phyloP scores from a whole-genome alignment of 1,140 invertebrate species.

The Megalonaias nervosa region DNA sequence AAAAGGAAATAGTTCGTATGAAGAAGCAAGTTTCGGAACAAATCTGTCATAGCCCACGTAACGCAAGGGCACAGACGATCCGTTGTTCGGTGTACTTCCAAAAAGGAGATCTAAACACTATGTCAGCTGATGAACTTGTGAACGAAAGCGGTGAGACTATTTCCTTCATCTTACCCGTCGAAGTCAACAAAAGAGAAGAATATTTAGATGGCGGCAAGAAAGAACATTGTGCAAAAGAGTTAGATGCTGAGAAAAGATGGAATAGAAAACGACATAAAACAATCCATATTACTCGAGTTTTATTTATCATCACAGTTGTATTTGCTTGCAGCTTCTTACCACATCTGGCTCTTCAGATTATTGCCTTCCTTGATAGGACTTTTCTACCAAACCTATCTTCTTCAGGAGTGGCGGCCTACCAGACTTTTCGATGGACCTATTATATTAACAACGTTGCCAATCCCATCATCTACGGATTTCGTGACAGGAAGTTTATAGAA shows the following conservation, averaged over 20 bases:
- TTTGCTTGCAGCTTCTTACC: conserved; percentile 20
- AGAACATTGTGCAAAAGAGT: background rate
- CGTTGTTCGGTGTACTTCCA: background rate
- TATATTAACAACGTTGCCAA: conserved; percentile 27
- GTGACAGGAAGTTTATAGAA: conserved; percentile 23
- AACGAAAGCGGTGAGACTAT: conserved; percentile 1
- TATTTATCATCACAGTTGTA: conserved; percentile 25
- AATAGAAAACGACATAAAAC: conserved; percentile 1
- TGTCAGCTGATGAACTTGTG: conserved; percentile 1
- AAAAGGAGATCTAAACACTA: background rate
- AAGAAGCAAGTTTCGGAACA: conserved; percentile 18
- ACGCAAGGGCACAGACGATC: background rate
- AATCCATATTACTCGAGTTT: conserved; percentile 12
- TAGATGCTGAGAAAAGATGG: background rate
- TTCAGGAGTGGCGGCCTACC: conserved; percentile 4
- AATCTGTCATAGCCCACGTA: conserved; percentile 5
- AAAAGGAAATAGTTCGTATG: conserved; percentile 2
- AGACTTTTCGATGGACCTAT: conserved; percentile 16
- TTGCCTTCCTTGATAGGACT: background rate
- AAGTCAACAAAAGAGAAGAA: background rate
- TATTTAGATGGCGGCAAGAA: background rate
- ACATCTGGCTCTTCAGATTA: conserved; percentile 21
- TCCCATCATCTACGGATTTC: conserved; percentile 20
- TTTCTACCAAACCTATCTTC: conserved; percentile 14
- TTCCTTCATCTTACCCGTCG: background rate